These are phyloP conservation scores for Pyrochroa serraticornis DNA, from an alignment of 2,888 invertebrate genomes.

Conservation along the genomic window DNA sequence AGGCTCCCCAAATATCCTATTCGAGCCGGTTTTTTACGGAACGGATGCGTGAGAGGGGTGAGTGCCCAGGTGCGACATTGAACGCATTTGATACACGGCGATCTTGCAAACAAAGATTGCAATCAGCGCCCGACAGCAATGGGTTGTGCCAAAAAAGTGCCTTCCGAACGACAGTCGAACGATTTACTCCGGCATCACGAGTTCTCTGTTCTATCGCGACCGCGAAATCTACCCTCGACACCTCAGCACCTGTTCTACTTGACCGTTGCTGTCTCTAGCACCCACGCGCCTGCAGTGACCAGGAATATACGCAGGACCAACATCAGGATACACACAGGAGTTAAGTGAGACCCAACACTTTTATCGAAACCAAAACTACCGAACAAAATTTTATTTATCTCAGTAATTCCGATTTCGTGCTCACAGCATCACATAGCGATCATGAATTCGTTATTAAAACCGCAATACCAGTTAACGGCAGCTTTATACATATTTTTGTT, in stretches of 20 bases:
- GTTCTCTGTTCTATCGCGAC: conserved; percentile 1
- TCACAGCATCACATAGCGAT: too few species aligned
- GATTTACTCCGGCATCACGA: neutral
- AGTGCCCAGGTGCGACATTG: conserved; percentile 54
- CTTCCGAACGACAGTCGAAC: conserved; percentile 3
- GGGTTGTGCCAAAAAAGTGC: conserved; percentile 43
- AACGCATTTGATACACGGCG: conserved; percentile 53
- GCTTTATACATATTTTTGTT: too few species aligned
- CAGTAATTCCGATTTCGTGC: too few species aligned
- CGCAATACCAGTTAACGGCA: too few species aligned
- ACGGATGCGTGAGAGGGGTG: conserved; percentile 55
- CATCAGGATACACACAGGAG: conserved; percentile 6
- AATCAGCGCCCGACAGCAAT: conserved; percentile 51
- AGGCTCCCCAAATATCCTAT: conserved; percentile 55
- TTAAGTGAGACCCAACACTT: conserved; percentile 11
- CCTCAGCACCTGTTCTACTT: conserved; percentile 19
- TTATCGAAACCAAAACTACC: too few species aligned
- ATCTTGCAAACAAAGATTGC: conserved; percentile 57
- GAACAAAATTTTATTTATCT: too few species aligned
- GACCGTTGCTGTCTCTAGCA: conserved; percentile 9
- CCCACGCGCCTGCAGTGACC: conserved; percentile 4
- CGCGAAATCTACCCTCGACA: conserved; percentile 7
- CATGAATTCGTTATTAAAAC: too few species aligned
- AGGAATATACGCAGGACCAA: neutral
- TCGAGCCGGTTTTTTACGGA: conserved; percentile 56